Conservation (phyloP, 2,797 vertebrate genomes). For the Enteromius mattozi region DNA sequence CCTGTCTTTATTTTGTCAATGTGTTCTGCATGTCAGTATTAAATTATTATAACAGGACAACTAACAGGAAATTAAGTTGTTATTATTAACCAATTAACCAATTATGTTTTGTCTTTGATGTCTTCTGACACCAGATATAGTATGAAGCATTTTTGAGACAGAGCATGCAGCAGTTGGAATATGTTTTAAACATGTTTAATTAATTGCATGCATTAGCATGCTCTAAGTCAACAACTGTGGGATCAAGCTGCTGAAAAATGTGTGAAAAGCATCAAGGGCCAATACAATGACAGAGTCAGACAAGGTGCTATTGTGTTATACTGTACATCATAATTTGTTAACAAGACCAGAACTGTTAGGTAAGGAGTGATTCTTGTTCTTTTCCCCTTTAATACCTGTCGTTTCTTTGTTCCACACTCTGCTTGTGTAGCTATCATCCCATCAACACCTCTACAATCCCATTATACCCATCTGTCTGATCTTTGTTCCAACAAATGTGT, state of each 20-base stretch:
- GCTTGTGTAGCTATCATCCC: slow-evolving; percentile 76
- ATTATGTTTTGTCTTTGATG: not conserved
- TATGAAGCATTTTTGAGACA: not conserved
- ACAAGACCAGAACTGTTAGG: slow-evolving; percentile 21
- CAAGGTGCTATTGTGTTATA: slow-evolving; percentile 18
- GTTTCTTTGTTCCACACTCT: slow-evolving; percentile 63
- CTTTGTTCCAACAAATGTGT: slow-evolving; percentile 49
- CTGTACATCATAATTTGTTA: slow-evolving; percentile 31
- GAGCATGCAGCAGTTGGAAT: not conserved
- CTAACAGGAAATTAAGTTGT: not conserved
- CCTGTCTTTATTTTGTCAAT: too few species aligned
- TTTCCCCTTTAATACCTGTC: slow-evolving; percentile 15
- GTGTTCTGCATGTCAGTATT: too few species aligned
- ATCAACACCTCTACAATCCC: slow-evolving; percentile 82
- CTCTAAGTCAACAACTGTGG: slow-evolving; percentile 13
- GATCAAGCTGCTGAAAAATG: not conserved
- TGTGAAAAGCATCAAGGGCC: not conserved
- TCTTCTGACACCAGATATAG: not conserved
- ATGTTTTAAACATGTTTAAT: not conserved
- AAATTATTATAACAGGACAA: not conserved
- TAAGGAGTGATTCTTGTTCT: slow-evolving; percentile 16
- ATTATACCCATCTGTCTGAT: slow-evolving; percentile 53
- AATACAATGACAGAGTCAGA: not conserved
- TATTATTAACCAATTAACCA: not conserved
- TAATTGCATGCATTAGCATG: slow-evolving; percentile 5